Evolutionary conservation across 2,797 vertebrate species (phyloP).

Genomic region (Euthynnus affinis): DNA sequence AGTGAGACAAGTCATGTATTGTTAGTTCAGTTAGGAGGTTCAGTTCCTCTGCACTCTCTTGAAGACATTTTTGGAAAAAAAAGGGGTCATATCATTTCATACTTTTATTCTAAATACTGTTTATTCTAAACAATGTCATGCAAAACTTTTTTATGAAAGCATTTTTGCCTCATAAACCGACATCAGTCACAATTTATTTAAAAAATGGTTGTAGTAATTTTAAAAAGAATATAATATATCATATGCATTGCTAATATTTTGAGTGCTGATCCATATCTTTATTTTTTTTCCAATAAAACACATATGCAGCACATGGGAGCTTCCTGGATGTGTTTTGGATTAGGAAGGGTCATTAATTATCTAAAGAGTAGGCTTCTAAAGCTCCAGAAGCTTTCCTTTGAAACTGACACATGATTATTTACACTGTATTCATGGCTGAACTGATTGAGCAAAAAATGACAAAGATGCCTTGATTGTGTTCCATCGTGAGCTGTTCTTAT

Average conservation of each 20-base stretch:
- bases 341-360: slow-evolving; percentile 22
- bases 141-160: slow-evolving; percentile 22
- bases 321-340: slow-evolving; percentile 12
- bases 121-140: slow-evolving; percentile 24
- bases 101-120: slow-evolving; percentile 11
- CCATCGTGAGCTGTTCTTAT: slow-evolving; percentile 34
- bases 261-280: not conserved
- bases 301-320: not conserved
- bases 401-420: slow-evolving; percentile 49
- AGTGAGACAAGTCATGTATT: not conserved
- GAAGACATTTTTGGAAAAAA: not conserved
- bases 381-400: slow-evolving; percentile 13
- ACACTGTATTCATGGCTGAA: slow-evolving; percentile 23
- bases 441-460: slow-evolving; percentile 22
- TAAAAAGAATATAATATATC: not conserved
- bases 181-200: not conserved
- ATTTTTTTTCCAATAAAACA: slow-evolving; percentile 33
- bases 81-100: not conserved
- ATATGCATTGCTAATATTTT: not conserved
- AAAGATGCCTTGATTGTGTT: slow-evolving; percentile 15
- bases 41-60: slow-evolving; percentile 15
- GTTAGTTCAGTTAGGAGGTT: not conserved
- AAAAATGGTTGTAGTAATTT: not conserved
- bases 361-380: slow-evolving; percentile 1
- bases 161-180: slow-evolving; percentile 40